These are phyloP conservation scores for Odontomachus brunneus DNA, from an alignment of 1,140 invertebrate genomes.

Conservation along the genomic window DNA sequence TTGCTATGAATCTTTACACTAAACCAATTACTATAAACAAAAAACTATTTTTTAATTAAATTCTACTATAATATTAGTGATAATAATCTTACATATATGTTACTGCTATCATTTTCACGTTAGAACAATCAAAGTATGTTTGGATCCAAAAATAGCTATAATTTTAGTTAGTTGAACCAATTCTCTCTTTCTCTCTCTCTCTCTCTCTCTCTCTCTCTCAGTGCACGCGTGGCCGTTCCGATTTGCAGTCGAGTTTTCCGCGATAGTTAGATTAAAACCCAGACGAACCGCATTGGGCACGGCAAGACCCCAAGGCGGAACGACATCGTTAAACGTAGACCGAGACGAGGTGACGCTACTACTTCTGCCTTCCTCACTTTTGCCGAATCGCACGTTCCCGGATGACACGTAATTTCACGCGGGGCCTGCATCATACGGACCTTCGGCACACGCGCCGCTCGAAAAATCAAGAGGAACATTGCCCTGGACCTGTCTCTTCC, in stretches of 20 bases:
- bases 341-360: neutral
- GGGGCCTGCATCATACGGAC: neutral
- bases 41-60: no score
- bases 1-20: no score
- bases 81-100: no score
- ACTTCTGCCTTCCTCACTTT: neutral
- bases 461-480: constrained; percentile 19
- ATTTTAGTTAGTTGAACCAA: no score
- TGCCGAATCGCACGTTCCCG: neutral
- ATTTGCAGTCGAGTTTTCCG: neutral
- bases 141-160: no score
- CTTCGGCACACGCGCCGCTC: constrained; percentile 7
- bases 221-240: no score
- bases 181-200: no score
- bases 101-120: no score
- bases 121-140: no score
- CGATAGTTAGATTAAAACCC: neutral
- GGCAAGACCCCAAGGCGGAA: neutral
- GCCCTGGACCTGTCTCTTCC: constrained; percentile 20
- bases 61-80: no score
- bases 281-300: neutral
- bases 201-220: no score
- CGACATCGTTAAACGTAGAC: neutral
- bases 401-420: neutral
- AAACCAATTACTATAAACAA: no score